Evolutionary conservation across 2,797 vertebrate species (phyloP).

Genomic region (Ctenopoma multispine): DNA sequence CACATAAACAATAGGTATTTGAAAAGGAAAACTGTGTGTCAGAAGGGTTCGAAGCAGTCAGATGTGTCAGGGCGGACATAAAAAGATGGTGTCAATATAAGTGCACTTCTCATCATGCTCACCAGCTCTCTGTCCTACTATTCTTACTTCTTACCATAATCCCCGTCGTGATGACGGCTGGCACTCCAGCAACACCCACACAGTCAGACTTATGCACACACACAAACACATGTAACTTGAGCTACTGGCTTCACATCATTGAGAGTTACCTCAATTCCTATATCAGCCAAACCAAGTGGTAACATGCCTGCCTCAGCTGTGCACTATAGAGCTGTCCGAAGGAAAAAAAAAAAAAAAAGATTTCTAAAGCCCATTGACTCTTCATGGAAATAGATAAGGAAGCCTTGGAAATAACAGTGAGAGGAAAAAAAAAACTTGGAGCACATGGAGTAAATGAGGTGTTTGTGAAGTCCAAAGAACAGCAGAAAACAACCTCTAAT

Average conservation of each 20-base stretch:
- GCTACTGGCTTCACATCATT: conserved; percentile 14
- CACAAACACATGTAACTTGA: conserved; percentile 16
- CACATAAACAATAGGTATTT: conserved; percentile 56
- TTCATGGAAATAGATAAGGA: conserved; percentile 19
- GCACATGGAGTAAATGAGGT: conserved; percentile 14
- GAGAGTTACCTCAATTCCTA: background rate
- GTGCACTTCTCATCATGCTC: conserved; percentile 35
- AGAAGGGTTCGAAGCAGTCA: conserved; percentile 34
- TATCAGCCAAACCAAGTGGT: conserved; percentile 3
- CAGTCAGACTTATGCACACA: conserved; percentile 37
- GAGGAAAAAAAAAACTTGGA: background rate
- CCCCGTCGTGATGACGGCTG: conserved; percentile 69
- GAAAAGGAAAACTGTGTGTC: conserved; percentile 21
- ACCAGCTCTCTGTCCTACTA: conserved; percentile 44
- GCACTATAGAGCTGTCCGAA: background rate
- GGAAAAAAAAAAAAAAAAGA: background rate
- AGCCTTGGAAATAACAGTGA: conserved; percentile 6
- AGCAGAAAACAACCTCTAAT: conserved; percentile 52
- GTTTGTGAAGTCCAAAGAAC: conserved; percentile 41
- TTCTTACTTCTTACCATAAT: conserved; percentile 72
- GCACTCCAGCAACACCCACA: conserved; percentile 72
- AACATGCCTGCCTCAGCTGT: background rate
- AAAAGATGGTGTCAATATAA: conserved; percentile 32
- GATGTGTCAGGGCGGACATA: conserved; percentile 39
- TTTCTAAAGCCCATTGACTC: background rate